phyloP scores from a whole-genome alignment of 2,888 invertebrate genomes.

The Byasa hedistus region DNA sequence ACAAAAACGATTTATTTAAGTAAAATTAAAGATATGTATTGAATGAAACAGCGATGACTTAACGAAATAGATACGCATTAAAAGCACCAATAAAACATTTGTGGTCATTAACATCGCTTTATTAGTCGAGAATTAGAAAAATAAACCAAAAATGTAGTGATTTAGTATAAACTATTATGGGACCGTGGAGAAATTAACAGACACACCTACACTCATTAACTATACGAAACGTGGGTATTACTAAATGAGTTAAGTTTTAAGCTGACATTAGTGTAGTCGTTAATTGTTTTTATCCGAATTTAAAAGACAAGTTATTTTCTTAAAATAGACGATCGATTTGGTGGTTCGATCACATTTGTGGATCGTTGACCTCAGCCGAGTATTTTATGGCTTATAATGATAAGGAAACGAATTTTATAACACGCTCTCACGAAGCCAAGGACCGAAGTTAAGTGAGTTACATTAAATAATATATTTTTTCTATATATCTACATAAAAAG shows the following conservation, averaged over 20 bases:
- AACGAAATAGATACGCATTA: constrained; percentile 4
- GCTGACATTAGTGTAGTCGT: constrained; percentile 22
- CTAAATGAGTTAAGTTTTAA: constrained; percentile 18
- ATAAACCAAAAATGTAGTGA: constrained; percentile 5
- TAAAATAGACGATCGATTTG: constrained; percentile 36
- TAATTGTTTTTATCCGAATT: constrained; percentile 27
- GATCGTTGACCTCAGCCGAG: constrained; percentile 35
- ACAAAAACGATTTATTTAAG: neutral
- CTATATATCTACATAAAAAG: neutral
- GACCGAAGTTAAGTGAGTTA: neutral
- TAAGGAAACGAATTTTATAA: constrained; percentile 14
- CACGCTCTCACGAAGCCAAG: neutral
- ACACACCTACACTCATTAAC: constrained; percentile 27
- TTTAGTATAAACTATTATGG: constrained; percentile 18
- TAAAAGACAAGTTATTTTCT: constrained; percentile 23
- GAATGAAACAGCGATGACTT: neutral
- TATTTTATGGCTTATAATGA: constrained; percentile 19
- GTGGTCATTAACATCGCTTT: constrained; percentile 22
- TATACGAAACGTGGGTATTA: constrained; percentile 16
- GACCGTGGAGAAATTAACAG: constrained; percentile 24
- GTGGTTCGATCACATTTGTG: constrained; percentile 34
- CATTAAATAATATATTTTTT: no score
- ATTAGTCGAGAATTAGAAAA: constrained; percentile 10
- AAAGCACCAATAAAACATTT: constrained; percentile 18
- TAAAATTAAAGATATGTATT: neutral